Evolutionary conservation across 2,888 invertebrate genomes (phyloP).

Genomic region (Ryuthela nishihirai): DNA sequence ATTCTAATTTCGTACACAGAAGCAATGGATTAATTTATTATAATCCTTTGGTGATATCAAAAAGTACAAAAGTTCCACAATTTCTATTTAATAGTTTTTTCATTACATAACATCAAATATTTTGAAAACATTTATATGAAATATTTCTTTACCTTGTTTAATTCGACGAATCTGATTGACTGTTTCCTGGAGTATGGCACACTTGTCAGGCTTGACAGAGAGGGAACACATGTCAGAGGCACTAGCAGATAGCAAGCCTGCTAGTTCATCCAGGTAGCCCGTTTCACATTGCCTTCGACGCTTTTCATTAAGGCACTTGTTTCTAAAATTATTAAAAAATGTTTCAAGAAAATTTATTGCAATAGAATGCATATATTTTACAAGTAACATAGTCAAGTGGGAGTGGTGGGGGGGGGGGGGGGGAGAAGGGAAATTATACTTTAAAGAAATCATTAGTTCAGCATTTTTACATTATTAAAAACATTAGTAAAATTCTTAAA

Average conservation of each 20-base stretch:
- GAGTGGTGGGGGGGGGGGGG: too few species aligned
- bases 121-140: background rate
- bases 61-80: background rate
- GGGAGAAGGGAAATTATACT: too few species aligned
- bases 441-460: too few species aligned
- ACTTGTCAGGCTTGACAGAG: slow-evolving; percentile 82
- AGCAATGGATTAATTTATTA: too few species aligned
- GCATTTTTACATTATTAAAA: too few species aligned
- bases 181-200: slow-evolving; percentile 86
- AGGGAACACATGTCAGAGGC: slow-evolving; percentile 75
- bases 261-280: slow-evolving; percentile 94
- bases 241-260: slow-evolving; percentile 81
- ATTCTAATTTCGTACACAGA: too few species aligned
- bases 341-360: too few species aligned
- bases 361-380: too few species aligned
- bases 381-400: too few species aligned
- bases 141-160: slow-evolving; percentile 54
- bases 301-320: slow-evolving; percentile 66
- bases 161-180: slow-evolving; percentile 74
- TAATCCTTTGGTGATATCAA: too few species aligned
- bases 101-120: background rate
- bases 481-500: too few species aligned
- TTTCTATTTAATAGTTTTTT: background rate
- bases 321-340: slow-evolving; percentile 66
- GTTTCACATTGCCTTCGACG: slow-evolving; percentile 65